Base-by-base conservation (phyloP, 2,113 vertebrate genomes). In the Macroglossus sobrinus region DNA sequence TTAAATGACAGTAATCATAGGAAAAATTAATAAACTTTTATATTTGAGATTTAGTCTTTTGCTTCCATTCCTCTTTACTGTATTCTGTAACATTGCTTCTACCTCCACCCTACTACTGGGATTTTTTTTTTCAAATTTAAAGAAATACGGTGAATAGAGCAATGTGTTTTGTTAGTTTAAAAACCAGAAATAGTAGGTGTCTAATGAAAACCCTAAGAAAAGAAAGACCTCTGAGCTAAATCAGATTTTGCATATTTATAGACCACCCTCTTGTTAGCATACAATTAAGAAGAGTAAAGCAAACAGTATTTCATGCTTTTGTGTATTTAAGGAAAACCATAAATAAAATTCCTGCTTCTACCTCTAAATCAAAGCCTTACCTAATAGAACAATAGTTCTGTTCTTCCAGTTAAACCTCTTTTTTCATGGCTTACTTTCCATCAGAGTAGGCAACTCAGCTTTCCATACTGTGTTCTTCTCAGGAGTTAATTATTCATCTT, bases 1-100 rank as follows among this genome's bases (percentile, higher is more conserved):
- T 91, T 84, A 72, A 94, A 78, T 66, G 19, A 89, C 22, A 84
- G 24, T 74, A 96, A 50, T 76, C 11, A 21, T 66, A 61, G 89
- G 72, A 76, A 92, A 89, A 57, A 59, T 57, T 18, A 47, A 40
- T 76, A 10, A 87, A 68, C 11, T 59, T 63, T 93, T 64, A 24
- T n/a, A 53, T 72, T 61, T 93, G 18, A 90, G 74, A 95, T 88
- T 63, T 78, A 21, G 47, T 76, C 75, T 92, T 96, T 92, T 79
- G 53, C 45, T 72, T 91, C 22, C 26, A 43, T 93, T 93, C 21
- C 24, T 92, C 2, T 86, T 89, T 76, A 43, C 15, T 95, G 2
- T 90, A 8, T 64, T 93, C 43, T 57, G 35, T 38, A 88, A 53
- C 43, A 69, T 11, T 66, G 43, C 40, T 94, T 72, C 45, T 71